phyloP scores from a whole-genome alignment of 2,888 invertebrate species.

The Archaeoteleia sp. region DNA sequence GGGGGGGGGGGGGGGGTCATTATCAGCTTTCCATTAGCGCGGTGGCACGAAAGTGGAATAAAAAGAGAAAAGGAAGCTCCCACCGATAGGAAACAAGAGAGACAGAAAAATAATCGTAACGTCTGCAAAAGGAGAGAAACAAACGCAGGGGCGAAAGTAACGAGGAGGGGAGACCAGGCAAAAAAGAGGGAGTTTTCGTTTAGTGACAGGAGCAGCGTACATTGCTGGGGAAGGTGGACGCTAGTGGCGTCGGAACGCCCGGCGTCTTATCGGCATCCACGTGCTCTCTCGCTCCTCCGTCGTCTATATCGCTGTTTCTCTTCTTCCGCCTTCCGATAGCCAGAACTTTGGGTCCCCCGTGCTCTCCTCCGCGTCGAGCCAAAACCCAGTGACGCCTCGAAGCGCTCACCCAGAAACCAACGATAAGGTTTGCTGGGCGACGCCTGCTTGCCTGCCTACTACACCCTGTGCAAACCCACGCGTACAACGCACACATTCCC shows the following conservation, averaged over 20 bases:
- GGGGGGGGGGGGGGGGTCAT: constrained; percentile 13
- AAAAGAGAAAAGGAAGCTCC: constrained; percentile 21
- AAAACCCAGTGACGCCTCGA: constrained; percentile 72
- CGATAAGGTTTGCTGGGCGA: constrained; percentile 71
- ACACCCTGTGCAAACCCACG: constrained; percentile 43
- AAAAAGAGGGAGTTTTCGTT: constrained; percentile 51
- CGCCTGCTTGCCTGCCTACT: constrained; percentile 58
- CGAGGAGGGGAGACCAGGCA: constrained; percentile 13
- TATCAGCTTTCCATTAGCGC: constrained; percentile 48
- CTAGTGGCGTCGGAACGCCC: constrained; percentile 56
- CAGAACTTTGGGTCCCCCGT: constrained; percentile 40
- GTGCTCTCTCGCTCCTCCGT: constrained; percentile 69
- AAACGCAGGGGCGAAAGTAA: constrained; percentile 26
- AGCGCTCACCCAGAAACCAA: constrained; percentile 73
- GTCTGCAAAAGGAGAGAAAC: constrained; percentile 2
- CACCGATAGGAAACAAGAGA: too few species aligned
- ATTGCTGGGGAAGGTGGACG: constrained; percentile 40
- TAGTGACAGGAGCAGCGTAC: constrained; percentile 57
- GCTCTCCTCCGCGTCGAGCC: constrained; percentile 58
- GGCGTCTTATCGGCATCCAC: constrained; percentile 74
- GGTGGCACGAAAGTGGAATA: constrained; percentile 43
- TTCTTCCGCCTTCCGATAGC: constrained; percentile 46
- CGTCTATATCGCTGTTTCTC: constrained; percentile 38
- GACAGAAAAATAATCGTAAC: constrained; percentile 39
- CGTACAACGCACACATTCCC: constrained; percentile 22